Evolutionary conservation across 2,888 invertebrate species (phyloP), one percentile per base, ranked within the genome.

Genomic region (Eledone cirrhosa): DNA sequence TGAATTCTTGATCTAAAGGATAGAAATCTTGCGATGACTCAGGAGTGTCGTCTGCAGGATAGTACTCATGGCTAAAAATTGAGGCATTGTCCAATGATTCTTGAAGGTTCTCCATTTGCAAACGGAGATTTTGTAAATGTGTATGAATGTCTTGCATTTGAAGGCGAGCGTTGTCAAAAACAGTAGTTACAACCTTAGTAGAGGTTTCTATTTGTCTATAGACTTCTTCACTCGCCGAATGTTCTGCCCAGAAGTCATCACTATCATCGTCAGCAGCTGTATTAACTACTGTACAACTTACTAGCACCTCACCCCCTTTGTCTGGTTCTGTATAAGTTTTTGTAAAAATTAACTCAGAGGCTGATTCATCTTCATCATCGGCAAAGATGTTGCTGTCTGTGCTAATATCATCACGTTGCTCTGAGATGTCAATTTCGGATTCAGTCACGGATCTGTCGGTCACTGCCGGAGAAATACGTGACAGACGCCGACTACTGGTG

Each of bases 121-220:
- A 81, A 4, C 86, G 81, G 29, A 88, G 81, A 77, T 84, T 85
- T 77, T 87, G 85, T 48, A 88, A 80, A 78, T 87, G 87, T 19
- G 84, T 80, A 77, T 88, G 88, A 27, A 88, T 88, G 77, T 88
- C 88, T 72, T 86, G 85, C 88, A 88, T 88, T 79, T 88, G 87
- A 24, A 84, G 83, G 29, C 87, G 83, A 0, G 88, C 88, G 79
- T 87, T 85, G 63, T 85, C 84, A 80, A 86, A 87, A 72, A 85
- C 84, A 5, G 81, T 81, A 59, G 81, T 84, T 80, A 81, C 86
- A 0, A 84, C 85, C 29, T 85, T 85, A 0, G 86, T 82, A 7
- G 86, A 81, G 19, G 83, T 82, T 48, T 85, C 85, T 19, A 86
- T 65, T n/a, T 84, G 80, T 63, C 80, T 77, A 78, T 81, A 83